Evolutionary conservation across 2,888 invertebrate species (phyloP).

Genomic region (Chelonus formosanus): DNA sequence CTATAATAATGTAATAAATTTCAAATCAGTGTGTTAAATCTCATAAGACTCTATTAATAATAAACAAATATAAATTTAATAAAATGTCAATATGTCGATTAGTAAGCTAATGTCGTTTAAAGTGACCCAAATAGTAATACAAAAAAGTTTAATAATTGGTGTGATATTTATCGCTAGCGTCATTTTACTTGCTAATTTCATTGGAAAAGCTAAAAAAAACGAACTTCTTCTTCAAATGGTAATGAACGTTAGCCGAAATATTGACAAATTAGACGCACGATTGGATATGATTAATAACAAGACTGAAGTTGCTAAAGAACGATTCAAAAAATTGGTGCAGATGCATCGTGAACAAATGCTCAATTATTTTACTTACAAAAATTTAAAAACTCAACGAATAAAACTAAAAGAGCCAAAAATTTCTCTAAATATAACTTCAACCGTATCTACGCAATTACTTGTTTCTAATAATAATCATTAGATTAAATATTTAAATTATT

Average conservation of each 20-base stretch:
- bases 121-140: conserved; percentile 9
- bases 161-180: conserved; percentile 17
- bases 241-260: conserved; percentile 44
- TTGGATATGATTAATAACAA: conserved; percentile 40
- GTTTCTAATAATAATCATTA: conserved; percentile 12
- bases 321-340: conserved; percentile 38
- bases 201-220: conserved; percentile 34
- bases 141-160: conserved; percentile 19
- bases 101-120: conserved; percentile 1
- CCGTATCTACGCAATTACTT: neutral
- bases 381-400: conserved; percentile 2
- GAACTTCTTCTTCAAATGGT: conserved; percentile 44
- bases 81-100: neutral
- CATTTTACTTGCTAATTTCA: conserved; percentile 18
- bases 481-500: neutral
- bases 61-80: too few relatives aligned
- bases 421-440: neutral
- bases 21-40: too few relatives aligned
- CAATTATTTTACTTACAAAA: conserved; percentile 33
- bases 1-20: too few relatives aligned
- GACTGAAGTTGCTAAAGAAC: conserved; percentile 39
- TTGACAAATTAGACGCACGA: conserved; percentile 43
- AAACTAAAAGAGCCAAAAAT: conserved; percentile 15
- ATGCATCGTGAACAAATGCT: conserved; percentile 32
- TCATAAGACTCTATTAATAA: too few relatives aligned